phyloP scores from a whole-genome alignment of 2,113 vertebrate genomes.

The Psophia crepitans region DNA sequence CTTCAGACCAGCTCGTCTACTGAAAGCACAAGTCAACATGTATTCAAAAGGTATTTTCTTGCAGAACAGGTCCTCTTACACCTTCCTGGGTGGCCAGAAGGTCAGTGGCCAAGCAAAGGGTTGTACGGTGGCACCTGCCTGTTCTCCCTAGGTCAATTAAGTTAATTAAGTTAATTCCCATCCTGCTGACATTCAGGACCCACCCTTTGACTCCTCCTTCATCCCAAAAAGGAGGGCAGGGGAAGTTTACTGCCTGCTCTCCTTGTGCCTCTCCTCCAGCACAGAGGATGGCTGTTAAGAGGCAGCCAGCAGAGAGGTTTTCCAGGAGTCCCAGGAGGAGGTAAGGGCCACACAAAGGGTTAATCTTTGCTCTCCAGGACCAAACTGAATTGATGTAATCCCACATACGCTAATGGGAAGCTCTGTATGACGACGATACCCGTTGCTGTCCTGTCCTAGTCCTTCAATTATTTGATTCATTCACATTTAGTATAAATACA shows the following conservation, averaged over 20 bases:
- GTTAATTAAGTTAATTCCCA: not conserved
- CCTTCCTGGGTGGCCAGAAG: not conserved
- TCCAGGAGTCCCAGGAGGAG: not conserved
- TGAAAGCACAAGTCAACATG: rapidly evolving
- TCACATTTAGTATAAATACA: not conserved
- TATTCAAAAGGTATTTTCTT: not conserved
- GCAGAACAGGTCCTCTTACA: not conserved
- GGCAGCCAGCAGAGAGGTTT: not conserved
- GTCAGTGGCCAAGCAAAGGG: not conserved
- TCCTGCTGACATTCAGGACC: not conserved
- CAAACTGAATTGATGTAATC: not conserved
- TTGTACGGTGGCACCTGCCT: not conserved
- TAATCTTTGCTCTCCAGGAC: not conserved
- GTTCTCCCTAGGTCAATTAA: not conserved
- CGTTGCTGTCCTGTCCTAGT: not conserved
- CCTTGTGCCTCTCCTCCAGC: not conserved
- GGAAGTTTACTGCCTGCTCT: not conserved
- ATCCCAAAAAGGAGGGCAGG: too few relatives aligned
- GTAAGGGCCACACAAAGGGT: not conserved
- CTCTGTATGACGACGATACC: not conserved
- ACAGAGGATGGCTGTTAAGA: rapidly evolving
- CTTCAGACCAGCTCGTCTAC: not conserved
- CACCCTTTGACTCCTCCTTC: not conserved
- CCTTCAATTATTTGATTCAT: slow-evolving; percentile 2
- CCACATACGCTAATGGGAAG: not conserved